Base-by-base conservation (phyloP, 2,113 vertebrate genomes). In the Archocentrus centrarchus region DNA sequence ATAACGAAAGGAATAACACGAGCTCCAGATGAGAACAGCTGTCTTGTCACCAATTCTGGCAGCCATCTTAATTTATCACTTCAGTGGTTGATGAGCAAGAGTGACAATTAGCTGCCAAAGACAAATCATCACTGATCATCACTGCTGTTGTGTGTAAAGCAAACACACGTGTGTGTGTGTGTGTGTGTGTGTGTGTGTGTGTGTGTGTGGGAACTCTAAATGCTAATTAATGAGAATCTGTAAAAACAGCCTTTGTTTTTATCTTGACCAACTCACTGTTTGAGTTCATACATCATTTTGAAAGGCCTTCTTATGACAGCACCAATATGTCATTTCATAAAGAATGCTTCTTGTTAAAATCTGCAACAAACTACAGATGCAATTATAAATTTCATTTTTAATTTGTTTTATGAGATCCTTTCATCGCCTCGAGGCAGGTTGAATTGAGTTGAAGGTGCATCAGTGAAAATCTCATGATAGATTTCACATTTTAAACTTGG, bases 271-370 rank as follows among this genome's bases (percentile, higher is more conserved):
- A 37, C 66, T 80, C 37, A 8, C 41, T 10, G 18, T 89, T 82
- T 60, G 68, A 90, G 63, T 80, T 73, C 57, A 88, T 89, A 59
- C 77, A 81, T 92, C 89, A 87, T 78, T 41, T 73, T 83, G 50
- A 85, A 86, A 80, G 35, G 68, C 66, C 41, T 60, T 77, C 35
- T 68, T 15, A 0, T 77, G 84, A 77, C 66, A 70, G 78, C 41
- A 18, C 58, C 59, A 77, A 84, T 86, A 62, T 84, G 62, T 80
- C 60, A 50, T 37, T 59, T 24, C 6, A 6, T 59, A 59, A 59
- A 55, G 44, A 73, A 73, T 55, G 47, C 6, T 53, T 55, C 44
- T 32, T 20, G 24, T 32, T 73, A 73, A 18, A 55, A 55, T 50
- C 15, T 53, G 47, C 27, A 53, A 53, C 68, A 55, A 55, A 1